Evolutionary conservation across 2,888 invertebrate genomes (phyloP), one percentile per base, ranked within the genome.

Genomic region (Mactromeris polynyma): DNA sequence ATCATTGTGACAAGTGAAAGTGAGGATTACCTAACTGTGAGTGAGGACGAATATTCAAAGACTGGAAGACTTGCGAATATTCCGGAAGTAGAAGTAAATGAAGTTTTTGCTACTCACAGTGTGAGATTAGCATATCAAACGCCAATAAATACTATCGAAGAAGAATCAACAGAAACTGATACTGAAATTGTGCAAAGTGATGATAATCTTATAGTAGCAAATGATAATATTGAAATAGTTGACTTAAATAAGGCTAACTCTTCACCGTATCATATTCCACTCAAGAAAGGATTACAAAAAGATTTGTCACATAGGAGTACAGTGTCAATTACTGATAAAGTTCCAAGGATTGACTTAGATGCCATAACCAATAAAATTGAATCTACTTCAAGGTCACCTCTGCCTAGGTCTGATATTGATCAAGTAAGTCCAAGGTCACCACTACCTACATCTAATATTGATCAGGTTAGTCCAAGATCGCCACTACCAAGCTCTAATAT

Each of bases 1-100:
- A 87, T 92, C 21, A 51, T 92, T 69, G 91, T 91, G 1, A 91
- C 92, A 36, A 92, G 92, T 89, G 92, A 92, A 82, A 92, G 92
- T 87, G 92, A 92, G 73, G 92, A 92, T 89, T 92, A 92, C 89
- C 80, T 92, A 87, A 93, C 92, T 7, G 88, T 93, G 2, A 92
- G 91, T 91, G 92, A 92, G 26, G 92, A 92, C 81, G 92, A 92
- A 46, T 92, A 89, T 87, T 91, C 90, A 26, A 81, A 81, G 42
- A 85, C 69, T 58, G 88, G 84, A 33, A 79, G 91, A 38, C 64
- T 90, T 89, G 92, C 88, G 40, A 81, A 90, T 88, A 92, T 92
- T 87, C 86, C 92, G 31, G 92, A 92, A 80, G 84, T 87, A 46
- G 90, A 91, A 81, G 92, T 90, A 11, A 92, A 91, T 90, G 90